Evolutionary conservation across 1,140 invertebrate genomes (phyloP).

Genomic region (Eupristina koningsbergeri): DNA sequence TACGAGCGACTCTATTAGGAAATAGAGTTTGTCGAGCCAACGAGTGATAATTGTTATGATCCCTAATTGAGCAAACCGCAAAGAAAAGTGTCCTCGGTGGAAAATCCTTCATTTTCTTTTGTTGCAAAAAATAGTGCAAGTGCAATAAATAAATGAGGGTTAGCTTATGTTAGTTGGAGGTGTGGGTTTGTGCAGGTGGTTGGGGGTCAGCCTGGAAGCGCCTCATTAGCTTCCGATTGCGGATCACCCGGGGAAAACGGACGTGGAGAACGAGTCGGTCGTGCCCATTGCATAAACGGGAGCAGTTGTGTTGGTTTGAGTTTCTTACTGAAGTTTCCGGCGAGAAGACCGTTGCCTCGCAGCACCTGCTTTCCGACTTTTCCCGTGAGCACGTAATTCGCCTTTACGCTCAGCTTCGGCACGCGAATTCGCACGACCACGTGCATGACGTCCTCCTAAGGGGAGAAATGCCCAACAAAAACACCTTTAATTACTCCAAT

Average conservation of each 20-base stretch:
- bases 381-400: constrained; percentile 65
- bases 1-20: too few relatives aligned
- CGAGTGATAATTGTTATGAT: too few relatives aligned
- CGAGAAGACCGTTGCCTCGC: constrained; percentile 64
- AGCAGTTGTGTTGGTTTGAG: background rate
- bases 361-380: constrained; percentile 65
- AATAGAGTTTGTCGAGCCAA: too few relatives aligned
- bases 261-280: background rate
- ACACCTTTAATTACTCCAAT: background rate
- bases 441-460: constrained; percentile 69
- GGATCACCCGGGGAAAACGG: background rate
- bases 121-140: background rate
- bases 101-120: too few relatives aligned
- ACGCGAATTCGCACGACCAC: constrained; percentile 67
- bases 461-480: constrained; percentile 47
- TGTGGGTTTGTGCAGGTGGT: too few relatives aligned
- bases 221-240: background rate
- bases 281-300: background rate
- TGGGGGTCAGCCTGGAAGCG: background rate
- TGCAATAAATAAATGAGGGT: background rate
- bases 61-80: too few relatives aligned
- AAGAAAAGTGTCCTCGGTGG: too few relatives aligned
- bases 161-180: background rate
- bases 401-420: constrained; percentile 64
- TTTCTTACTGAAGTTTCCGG: constrained; percentile 68